phyloP scores from a whole-genome alignment of 2,113 vertebrate species.

The Pelecanoides urinatrix region DNA sequence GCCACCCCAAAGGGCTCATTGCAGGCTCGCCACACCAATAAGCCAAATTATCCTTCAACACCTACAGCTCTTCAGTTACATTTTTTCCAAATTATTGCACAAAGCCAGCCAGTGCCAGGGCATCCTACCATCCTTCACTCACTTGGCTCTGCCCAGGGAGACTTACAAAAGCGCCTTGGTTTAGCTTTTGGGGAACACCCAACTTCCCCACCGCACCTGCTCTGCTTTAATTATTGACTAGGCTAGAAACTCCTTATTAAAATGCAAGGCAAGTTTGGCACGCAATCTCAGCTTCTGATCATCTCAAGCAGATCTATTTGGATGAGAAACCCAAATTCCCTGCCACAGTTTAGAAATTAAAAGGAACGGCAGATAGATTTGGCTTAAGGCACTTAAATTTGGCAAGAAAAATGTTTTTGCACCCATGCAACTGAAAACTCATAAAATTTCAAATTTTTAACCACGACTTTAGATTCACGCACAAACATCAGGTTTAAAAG shows the following conservation, averaged over 20 bases:
- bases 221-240: conserved; percentile 12
- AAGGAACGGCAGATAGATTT: neutral
- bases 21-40: neutral
- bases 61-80: neutral
- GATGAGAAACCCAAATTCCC: neutral
- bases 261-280: conserved; percentile 30
- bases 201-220: conserved; percentile 11
- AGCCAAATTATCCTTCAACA: neutral
- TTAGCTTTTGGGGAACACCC: conserved; percentile 37
- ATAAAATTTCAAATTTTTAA: neutral
- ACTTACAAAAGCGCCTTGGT: conserved; percentile 28
- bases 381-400: neutral
- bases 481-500: neutral
- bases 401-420: neutral
- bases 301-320: neutral
- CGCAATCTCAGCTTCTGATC: conserved; percentile 3
- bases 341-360: neutral
- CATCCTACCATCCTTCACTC: neutral
- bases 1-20: neutral
- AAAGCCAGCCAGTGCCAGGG: neutral
- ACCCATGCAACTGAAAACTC: neutral
- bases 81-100: neutral
- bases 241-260: neutral
- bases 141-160: neutral
- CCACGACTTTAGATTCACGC: neutral